A percentile compares a stretch with the other conserved stretches of the same genome.
Evolutionary conservation across 2,113 vertebrate genomes (phyloP).

Genomic region (Astatoreochromis straeleni): DNA sequence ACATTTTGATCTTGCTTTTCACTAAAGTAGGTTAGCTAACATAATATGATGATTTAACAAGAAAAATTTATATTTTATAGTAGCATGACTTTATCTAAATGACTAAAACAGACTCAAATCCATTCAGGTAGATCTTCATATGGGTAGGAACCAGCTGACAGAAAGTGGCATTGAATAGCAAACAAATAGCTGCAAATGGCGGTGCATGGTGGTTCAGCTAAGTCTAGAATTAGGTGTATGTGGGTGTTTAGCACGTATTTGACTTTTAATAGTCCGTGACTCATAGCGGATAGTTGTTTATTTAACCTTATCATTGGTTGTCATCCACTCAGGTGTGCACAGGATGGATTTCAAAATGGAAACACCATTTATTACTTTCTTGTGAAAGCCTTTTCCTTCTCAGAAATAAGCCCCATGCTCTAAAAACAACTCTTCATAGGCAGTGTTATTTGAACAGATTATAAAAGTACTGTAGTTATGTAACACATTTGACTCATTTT

Average conservation of each 20-base stretch:
- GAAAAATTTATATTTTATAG: background rate
- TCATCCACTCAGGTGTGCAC: conserved; percentile 48
- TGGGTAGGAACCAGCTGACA: background rate
- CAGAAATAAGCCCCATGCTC: conserved; percentile 2
- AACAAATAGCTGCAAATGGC: background rate
- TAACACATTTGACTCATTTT: conserved; percentile 19
- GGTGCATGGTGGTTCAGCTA: background rate
- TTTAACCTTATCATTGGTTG: conserved; percentile 69
- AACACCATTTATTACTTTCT: conserved; percentile 62
- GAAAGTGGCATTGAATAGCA: background rate
- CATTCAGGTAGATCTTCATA: background rate
- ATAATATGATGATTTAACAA: background rate
- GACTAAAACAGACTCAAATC: background rate
- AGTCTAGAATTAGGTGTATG: background rate
- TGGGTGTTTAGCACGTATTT: background rate
- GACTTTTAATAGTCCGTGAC: background rate
- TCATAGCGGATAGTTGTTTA: conserved; percentile 48
- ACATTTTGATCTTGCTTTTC: background rate
- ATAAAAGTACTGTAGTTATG: conserved; percentile 11
- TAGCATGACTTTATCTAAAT: background rate
- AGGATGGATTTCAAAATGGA: conserved; percentile 59
- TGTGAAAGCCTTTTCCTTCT: conserved; percentile 35
- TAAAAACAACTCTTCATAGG: conserved; percentile 44
- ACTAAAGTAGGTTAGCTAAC: background rate
- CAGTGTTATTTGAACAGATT: conserved; percentile 20